phyloP scores from a whole-genome alignment of 2,113 vertebrate species.

The Perognathus longimembris region DNA sequence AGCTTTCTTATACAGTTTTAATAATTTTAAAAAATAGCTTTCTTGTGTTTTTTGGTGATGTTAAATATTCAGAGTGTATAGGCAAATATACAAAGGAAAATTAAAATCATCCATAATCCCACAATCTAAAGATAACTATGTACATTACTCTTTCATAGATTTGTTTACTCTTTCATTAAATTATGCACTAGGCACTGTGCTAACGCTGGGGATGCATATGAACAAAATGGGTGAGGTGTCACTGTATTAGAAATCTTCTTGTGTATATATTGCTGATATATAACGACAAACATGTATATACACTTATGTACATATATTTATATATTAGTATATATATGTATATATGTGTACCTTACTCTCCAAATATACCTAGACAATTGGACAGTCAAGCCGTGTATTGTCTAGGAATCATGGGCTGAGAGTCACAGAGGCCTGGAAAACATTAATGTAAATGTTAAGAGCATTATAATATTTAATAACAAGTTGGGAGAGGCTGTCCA shows the following conservation, averaged over 20 bases:
- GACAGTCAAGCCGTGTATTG: background rate
- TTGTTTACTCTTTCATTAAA: slow-evolving; percentile 22
- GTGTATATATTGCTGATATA: background rate
- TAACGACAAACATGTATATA: background rate
- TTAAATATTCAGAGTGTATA: slow-evolving; percentile 66
- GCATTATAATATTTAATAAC: background rate
- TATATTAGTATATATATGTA: background rate
- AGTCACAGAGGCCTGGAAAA: background rate
- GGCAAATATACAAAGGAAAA: slow-evolving; percentile 61
- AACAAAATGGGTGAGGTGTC: background rate
- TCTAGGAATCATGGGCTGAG: background rate
- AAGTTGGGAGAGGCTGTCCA: background rate
- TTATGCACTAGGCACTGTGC: background rate
- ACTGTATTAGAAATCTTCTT: background rate
- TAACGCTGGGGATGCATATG: background rate
- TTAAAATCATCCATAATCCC: slow-evolving; percentile 67
- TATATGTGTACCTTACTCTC: background rate
- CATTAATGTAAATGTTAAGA: background rate
- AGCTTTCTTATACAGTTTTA: slow-evolving; percentile 23
- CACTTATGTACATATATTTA: background rate
- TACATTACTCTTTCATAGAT: slow-evolving; percentile 19
- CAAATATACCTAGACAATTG: background rate
- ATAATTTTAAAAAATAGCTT: slow-evolving; percentile 38
- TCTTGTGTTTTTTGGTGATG: slow-evolving; percentile 36
- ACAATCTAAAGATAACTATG: slow-evolving; percentile 35